Percentiles rank a stretch among this genome's conserved stretches.
Evolutionary conservation across 2,888 invertebrate genomes (phyloP).

Genomic region (Tinea trinotella): DNA sequence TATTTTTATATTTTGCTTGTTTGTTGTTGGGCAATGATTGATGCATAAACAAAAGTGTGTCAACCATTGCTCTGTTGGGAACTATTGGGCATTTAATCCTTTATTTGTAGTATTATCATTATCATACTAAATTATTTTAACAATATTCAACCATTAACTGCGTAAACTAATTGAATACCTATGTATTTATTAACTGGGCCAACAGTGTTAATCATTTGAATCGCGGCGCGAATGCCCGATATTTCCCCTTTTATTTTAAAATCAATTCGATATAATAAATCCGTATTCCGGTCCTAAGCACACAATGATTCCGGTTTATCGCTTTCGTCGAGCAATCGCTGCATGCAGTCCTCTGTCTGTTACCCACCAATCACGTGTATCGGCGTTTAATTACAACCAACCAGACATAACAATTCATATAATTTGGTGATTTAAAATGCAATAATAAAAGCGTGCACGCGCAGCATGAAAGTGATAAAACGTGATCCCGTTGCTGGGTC

Average conservation of each 20-base stretch:
- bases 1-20: slow-evolving; percentile 60
- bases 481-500: slow-evolving; percentile 34
- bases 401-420: neutral
- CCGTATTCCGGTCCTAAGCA: slow-evolving; percentile 42
- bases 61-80: slow-evolving; percentile 61
- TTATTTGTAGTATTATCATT: slow-evolving; percentile 67
- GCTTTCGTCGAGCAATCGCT: slow-evolving; percentile 50
- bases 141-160: slow-evolving; percentile 69
- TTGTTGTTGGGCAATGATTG: slow-evolving; percentile 52
- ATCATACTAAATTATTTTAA: slow-evolving; percentile 72
- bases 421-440: neutral
- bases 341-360: slow-evolving; percentile 31
- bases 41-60: slow-evolving; percentile 32
- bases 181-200: slow-evolving; percentile 62
- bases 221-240: slow-evolving; percentile 72
- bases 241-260: slow-evolving; percentile 48
- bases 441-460: neutral
- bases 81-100: slow-evolving; percentile 74
- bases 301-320: slow-evolving; percentile 59
- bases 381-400: slow-evolving; percentile 1
- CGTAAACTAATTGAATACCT: slow-evolving; percentile 66
- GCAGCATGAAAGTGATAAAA: slow-evolving; percentile 16
- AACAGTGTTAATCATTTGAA: slow-evolving; percentile 35
- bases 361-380: neutral
- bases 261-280: slow-evolving; percentile 10